Evolutionary conservation across 2,113 vertebrate species (phyloP), one percentile per base, ranked within the genome.

Genomic region (Phasianus colchicus): DNA sequence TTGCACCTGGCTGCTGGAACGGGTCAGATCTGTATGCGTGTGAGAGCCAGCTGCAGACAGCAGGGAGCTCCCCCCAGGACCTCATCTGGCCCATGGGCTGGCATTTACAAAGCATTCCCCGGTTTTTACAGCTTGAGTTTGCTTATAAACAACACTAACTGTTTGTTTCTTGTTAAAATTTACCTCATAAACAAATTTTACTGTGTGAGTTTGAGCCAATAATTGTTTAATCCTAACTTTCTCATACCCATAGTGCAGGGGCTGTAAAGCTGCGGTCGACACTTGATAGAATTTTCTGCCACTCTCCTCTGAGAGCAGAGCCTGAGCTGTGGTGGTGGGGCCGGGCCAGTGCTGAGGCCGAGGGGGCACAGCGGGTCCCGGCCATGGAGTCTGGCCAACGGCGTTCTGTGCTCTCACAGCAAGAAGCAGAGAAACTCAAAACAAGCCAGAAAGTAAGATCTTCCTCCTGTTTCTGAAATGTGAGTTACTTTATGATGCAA

Each of bases 111-210:
- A 96, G 92, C 82, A 87, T 81, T 95, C 85, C 71, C 88, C 72
- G 7, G 54, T 29, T 91, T 96, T 97, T 95, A 96, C 93, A 55
- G 96, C 82, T 88, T 4, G 36, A 45, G 32, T 94, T 97, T 96
- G 95, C 97, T 97, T 96, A 97, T 97, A 97, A 97, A 97, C 96
- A 97, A 96, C 81, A 79, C 90, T 83, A 58, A n/a, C 93, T 96
- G 90, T 97, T 97, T 96, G 95, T 93, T 97, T 96, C 97, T 97
- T 97, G 95, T 97, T 97, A 97, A 96, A 93, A 86, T 97, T 97
- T 97, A 92, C 96, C 96, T 95, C 94, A 72, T 97, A 97, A 97
- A 97, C 96, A 92, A 97, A 96, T 96, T 97, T 96, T 96, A 96
- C 94, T 90, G 58, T 8, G 54, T 47, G 91, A 96, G 83, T 91